A percentile compares a stretch with the other conserved stretches of the same genome.
These are phyloP conservation scores for Phyllotreta cruciferae DNA, from an alignment of 2,888 invertebrate species.

Conservation along the genomic window DNA sequence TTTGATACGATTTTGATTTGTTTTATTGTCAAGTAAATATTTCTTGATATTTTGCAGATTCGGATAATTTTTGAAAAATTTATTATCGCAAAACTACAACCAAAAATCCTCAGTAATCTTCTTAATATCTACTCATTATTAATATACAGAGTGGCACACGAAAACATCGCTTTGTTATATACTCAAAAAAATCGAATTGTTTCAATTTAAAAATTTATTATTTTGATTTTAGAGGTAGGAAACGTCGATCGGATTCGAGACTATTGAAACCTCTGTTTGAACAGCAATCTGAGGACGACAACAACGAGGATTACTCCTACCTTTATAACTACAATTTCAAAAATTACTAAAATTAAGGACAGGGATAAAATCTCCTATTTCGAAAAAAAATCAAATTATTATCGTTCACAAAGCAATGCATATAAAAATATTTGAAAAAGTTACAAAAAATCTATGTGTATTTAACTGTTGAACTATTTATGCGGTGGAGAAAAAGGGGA, in stretches of 20 bases:
- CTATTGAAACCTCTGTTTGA: constrained; percentile 39
- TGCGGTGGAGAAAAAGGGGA: constrained; percentile 1
- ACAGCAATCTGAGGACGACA: constrained; percentile 40
- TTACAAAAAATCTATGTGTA: constrained; percentile 20
- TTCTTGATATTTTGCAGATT: no score
- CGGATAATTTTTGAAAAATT: no score
- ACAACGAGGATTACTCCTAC: constrained; percentile 34
- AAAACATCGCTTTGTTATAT: no score
- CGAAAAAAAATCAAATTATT: constrained; percentile 15
- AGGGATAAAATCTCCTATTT: constrained; percentile 4
- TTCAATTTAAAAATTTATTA: constrained; percentile 6
- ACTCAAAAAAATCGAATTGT: no score
- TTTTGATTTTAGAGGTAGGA: constrained; percentile 37
- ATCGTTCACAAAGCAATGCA: constrained; percentile 27
- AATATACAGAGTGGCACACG: no score
- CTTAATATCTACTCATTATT: no score
- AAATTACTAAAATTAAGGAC: constrained; percentile 20
- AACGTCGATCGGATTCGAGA: constrained; percentile 36
- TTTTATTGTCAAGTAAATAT: no score
- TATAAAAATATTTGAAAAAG: constrained; percentile 19
- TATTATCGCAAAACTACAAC: no score
- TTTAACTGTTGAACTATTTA: no score
- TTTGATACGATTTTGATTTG: not conserved
- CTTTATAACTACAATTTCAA: constrained; percentile 26
- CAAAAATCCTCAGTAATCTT: no score